Evolutionary conservation across 2,888 invertebrate genomes (phyloP).

Genomic region (Ormyrus labotus): DNA sequence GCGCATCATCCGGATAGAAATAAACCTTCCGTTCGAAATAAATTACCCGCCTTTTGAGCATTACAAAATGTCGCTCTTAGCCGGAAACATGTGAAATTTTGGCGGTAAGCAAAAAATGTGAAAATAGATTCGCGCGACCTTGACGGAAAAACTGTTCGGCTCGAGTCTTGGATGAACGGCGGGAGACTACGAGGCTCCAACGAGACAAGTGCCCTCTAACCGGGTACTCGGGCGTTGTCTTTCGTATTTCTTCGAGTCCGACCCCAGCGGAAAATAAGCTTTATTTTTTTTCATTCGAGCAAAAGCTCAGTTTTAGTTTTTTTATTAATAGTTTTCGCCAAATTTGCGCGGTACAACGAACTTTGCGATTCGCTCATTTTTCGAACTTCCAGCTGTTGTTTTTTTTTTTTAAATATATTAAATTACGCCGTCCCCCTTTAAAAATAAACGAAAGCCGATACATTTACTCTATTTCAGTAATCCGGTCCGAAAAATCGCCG

Average conservation of each 20-base stretch:
- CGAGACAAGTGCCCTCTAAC: constrained; percentile 5
- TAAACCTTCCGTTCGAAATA: constrained; percentile 44
- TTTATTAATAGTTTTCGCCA: too few species aligned
- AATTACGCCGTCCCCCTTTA: too few species aligned
- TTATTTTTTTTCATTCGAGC: too few species aligned
- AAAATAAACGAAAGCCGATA: too few species aligned
- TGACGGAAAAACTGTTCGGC: constrained; percentile 6
- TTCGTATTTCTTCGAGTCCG: not conserved
- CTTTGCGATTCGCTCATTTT: too few species aligned
- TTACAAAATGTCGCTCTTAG: constrained; percentile 16
- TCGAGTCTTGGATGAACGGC: not conserved
- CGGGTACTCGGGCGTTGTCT: not conserved
- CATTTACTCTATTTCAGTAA: too few species aligned
- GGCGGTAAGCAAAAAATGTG: constrained; percentile 52
- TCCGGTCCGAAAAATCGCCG: too few species aligned
- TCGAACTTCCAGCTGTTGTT: too few species aligned
- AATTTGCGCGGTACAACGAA: too few species aligned
- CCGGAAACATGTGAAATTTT: constrained; percentile 50
- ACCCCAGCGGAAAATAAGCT: not conserved
- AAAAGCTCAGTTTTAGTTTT: too few species aligned
- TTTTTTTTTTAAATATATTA: too few species aligned
- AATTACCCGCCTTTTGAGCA: constrained; percentile 5
- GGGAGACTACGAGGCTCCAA: not conserved
- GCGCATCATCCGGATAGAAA: constrained; percentile 35
- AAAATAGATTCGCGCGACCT: constrained; percentile 49